Percentiles rank a stretch among this genome's conserved stretches.
These are phyloP conservation scores for Melanerpes formicivorus DNA, from an alignment of 2,113 vertebrate species.

Conservation along the genomic window DNA sequence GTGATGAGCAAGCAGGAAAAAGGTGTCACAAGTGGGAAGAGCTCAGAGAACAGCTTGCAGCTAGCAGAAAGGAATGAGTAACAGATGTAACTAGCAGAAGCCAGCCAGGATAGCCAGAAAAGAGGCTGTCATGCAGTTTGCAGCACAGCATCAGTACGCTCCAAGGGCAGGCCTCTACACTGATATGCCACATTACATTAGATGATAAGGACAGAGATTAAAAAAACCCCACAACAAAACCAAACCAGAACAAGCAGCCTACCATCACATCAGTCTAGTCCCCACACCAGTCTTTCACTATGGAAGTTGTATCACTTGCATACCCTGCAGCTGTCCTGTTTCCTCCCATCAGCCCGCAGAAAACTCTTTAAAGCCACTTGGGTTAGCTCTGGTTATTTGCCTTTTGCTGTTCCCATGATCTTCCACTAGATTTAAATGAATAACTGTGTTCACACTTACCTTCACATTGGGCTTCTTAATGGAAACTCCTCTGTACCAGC, in stretches of 20 bases:
- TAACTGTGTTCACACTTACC: slow-evolving; percentile 73
- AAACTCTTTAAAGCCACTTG: neutral
- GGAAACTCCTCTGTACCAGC: slow-evolving; percentile 95
- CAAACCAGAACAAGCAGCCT: neutral
- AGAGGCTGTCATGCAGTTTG: rapidly evolving
- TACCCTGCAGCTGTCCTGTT: neutral
- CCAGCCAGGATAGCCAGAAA: neutral
- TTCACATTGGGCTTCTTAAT: slow-evolving; percentile 90
- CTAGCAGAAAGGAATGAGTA: neutral
- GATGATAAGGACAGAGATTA: neutral
- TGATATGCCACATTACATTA: rapidly evolving
- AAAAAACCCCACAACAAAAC: neutral
- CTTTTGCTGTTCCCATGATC: neutral
- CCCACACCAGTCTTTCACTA: neutral
- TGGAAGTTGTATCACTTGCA: neutral
- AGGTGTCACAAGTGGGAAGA: neutral
- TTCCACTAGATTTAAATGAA: neutral
- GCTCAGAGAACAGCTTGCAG: neutral
- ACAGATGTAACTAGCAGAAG: neutral
- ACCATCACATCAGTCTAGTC: neutral
- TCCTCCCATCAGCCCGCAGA: neutral
- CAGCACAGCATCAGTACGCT: neutral
- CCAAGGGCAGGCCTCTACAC: neutral
- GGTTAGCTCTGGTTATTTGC: neutral
- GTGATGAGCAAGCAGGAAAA: neutral